These are phyloP conservation scores for Sebastes melanostomus DNA, from an alignment of 2,797 vertebrate genomes.

Conservation along the genomic window DNA sequence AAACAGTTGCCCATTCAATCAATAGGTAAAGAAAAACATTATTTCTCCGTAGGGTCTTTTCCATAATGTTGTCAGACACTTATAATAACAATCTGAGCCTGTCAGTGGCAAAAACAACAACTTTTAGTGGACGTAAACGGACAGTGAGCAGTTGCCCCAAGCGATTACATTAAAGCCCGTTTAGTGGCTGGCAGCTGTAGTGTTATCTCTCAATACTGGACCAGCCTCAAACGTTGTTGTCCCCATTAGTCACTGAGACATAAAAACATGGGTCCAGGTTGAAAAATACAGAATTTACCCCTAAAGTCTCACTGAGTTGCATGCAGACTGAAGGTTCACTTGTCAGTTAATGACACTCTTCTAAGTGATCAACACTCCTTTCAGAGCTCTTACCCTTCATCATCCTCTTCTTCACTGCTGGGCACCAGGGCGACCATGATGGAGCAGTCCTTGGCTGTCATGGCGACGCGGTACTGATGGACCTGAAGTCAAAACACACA, in stretches of 20 bases:
- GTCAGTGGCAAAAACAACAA: background rate
- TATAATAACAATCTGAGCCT: background rate
- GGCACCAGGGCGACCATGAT: slow-evolving; percentile 94
- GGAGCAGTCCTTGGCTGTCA: slow-evolving; percentile 98
- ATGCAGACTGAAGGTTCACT: background rate
- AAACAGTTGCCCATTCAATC: rapidly evolving
- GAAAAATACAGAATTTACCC: background rate
- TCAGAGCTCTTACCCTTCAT: slow-evolving; percentile 63
- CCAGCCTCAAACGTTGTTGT: background rate
- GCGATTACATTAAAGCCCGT: background rate
- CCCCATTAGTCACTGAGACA: background rate
- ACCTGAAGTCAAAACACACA: slow-evolving; percentile 77
- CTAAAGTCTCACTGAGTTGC: background rate
- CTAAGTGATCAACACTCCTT: background rate
- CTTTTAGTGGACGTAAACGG: background rate
- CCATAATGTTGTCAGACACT: background rate
- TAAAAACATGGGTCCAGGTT: background rate
- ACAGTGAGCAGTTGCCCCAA: background rate
- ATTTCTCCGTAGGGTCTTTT: too few species aligned
- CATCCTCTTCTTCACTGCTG: slow-evolving; percentile 85
- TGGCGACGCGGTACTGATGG: slow-evolving; percentile 94
- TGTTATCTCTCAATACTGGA: background rate
- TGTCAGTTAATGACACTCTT: background rate
- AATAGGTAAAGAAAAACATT: background rate
- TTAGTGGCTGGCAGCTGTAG: too few species aligned